A percentile compares a stretch with the other conserved stretches of the same genome.
Evolutionary conservation across 2,888 invertebrate species (phyloP).

Genomic region (Lasiommata megera): DNA sequence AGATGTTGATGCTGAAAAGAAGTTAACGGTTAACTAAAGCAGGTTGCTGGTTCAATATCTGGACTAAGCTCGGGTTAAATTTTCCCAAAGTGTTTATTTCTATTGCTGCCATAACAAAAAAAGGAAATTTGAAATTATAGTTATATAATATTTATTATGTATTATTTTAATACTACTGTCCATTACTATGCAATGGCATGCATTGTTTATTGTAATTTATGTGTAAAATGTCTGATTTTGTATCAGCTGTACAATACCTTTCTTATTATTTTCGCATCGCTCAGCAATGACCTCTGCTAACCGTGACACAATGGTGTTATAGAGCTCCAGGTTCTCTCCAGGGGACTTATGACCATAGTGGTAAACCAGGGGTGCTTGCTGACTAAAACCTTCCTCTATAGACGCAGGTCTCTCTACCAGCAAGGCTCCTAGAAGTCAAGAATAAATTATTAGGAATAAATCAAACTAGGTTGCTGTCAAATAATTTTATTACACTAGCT

Average conservation of each 20-base stretch:
- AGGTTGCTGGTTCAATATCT: not conserved
- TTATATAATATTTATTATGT: too few species aligned
- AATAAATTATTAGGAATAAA: too few species aligned
- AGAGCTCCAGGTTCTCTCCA: constrained; percentile 88
- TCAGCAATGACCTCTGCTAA: constrained; percentile 93
- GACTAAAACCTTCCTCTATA: constrained; percentile 96
- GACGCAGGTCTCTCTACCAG: constrained; percentile 96
- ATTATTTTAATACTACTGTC: too few species aligned
- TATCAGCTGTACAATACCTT: constrained; percentile 85
- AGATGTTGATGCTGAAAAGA: constrained; percentile 85
- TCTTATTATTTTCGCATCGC: constrained; percentile 92
- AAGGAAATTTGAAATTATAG: too few species aligned
- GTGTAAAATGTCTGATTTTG: too few species aligned
- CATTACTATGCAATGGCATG: too few species aligned
- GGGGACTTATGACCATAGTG: constrained; percentile 95
- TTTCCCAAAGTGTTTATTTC: too few species aligned
- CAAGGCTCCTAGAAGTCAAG: constrained; percentile 85
- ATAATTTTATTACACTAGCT: too few species aligned
- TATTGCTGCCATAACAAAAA: too few species aligned
- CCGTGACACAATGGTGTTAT: constrained; percentile 90
- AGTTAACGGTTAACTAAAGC: not conserved
- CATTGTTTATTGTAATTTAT: too few species aligned
- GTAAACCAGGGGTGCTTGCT: constrained; percentile 95
- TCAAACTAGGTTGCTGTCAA: too few species aligned
- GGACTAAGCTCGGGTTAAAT: too few species aligned